Evolutionary conservation across 1,140 invertebrate genomes (phyloP), one percentile per base, ranked within the genome.

Genomic region (Zaprionus africanus): DNA sequence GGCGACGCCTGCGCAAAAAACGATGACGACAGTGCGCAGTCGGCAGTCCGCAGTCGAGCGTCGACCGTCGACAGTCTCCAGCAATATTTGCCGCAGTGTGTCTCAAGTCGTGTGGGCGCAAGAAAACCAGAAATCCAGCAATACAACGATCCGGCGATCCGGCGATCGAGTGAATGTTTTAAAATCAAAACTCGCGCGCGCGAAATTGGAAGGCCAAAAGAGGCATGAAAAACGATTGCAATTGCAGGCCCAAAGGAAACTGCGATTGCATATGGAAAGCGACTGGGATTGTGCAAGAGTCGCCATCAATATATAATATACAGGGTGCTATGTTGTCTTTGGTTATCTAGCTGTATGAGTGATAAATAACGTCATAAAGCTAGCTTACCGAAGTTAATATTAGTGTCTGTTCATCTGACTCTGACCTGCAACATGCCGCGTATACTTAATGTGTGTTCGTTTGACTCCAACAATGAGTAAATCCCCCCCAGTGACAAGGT

Each of bases 261-360:
- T 31, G 49, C 59, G 19, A 62, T 43, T 24, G n/a, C 38, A n/a
- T n/a, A 41, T 13, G 13, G 15, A 41, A 13, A 54, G 41, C 54
- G 26, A 46, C 36, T 24, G 24, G 15, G 51, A 68, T 43, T 80
- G 73, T 36, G 34, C 46, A 75, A 74, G 46, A 62, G 61, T 46
- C 53, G 9, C 13, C 5, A 41, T 5, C 15, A 41, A 34, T 11
- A 31, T 31, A 34, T n/a, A n/a, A 5, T 15, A 75, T 76, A 69
- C 69, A 82, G 76, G 84, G 91, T 90, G 88, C 86, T 93, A 93
- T 91, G 90, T 93, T 93, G 79, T 93, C 92, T 93, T 93, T 93
- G 92, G 92, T 93, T 93, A 92, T 93, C 92, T 93, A 93, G 92
- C 92, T 93, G 92, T 93, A 93, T 93, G 92, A 93, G 92, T 93